phyloP scores from a whole-genome alignment of 2,797 vertebrate species.

The Emydoidea blandingii region DNA sequence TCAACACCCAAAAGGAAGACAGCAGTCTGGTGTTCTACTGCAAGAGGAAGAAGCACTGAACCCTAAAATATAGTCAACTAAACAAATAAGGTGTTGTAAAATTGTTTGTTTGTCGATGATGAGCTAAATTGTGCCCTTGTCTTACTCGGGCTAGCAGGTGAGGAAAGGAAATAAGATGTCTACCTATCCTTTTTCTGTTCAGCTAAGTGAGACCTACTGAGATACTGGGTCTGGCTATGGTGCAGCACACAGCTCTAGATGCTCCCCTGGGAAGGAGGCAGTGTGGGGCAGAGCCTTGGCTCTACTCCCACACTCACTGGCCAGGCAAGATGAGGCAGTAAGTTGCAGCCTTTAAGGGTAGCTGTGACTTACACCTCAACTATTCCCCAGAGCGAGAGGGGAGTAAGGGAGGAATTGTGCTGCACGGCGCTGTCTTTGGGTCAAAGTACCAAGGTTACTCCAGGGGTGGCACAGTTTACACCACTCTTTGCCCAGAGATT shows the following conservation, averaged over 20 bases:
- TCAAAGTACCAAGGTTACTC: accelerated
- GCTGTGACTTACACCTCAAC: background rate
- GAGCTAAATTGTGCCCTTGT: background rate
- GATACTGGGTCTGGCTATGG: background rate
- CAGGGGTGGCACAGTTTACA: accelerated
- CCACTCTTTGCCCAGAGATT: background rate
- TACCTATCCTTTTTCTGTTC: background rate
- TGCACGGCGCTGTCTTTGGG: accelerated
- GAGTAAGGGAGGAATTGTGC: background rate
- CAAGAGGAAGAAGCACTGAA: background rate
- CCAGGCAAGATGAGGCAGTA: background rate
- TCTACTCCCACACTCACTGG: background rate
- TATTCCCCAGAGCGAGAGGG: background rate
- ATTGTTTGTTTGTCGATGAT: background rate
- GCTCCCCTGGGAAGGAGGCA: background rate
- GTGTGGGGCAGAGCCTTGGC: background rate
- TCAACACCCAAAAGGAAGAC: accelerated
- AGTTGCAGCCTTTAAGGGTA: background rate
- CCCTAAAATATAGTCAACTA: background rate
- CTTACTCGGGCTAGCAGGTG: background rate
- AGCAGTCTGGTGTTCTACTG: background rate
- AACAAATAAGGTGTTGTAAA: background rate
- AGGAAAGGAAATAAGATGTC: background rate
- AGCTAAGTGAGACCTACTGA: background rate
- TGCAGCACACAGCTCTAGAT: background rate